Percentiles rank a stretch among this genome's conserved stretches.
These are phyloP conservation scores for Crepidodera aurea DNA, from an alignment of 2,888 invertebrate genomes.

Conservation along the genomic window DNA sequence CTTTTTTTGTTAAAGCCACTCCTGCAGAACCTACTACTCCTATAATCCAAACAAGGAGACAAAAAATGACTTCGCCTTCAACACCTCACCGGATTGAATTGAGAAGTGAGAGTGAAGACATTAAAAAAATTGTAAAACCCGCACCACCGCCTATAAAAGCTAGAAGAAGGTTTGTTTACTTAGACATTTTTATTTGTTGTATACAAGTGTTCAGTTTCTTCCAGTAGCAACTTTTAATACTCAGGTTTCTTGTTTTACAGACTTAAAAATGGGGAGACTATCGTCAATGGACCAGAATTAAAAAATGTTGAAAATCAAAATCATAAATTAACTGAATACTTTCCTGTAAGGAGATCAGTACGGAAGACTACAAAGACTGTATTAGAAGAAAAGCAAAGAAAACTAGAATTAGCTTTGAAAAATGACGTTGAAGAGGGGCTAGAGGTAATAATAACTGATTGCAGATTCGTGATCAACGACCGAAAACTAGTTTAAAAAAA, in stretches of 20 bases:
- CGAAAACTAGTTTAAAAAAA: too few relatives aligned
- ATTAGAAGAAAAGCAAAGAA: constrained; percentile 83
- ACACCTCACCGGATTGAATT: constrained; percentile 57
- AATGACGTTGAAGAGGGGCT: constrained; percentile 84
- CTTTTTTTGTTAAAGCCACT: constrained; percentile 23
- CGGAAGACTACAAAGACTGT: constrained; percentile 86
- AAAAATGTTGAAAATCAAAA: constrained; percentile 34
- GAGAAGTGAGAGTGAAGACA: constrained; percentile 42
- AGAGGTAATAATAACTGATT: constrained; percentile 74
- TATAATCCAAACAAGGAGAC: constrained; percentile 41
- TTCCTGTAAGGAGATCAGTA: constrained; percentile 86
- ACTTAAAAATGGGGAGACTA: constrained; percentile 26
- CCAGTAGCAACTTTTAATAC: too few relatives aligned
- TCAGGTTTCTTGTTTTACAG: too few relatives aligned
- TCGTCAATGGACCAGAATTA: not conserved
- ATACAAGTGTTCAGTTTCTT: not conserved
- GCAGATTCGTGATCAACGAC: too few relatives aligned
- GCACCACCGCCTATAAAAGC: constrained; percentile 38
- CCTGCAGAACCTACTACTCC: constrained; percentile 42
- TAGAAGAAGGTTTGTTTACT: constrained; percentile 40
- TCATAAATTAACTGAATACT: constrained; percentile 71
- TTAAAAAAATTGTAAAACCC: constrained; percentile 34
- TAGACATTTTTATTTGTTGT: not conserved
- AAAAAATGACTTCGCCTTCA: constrained; percentile 46
- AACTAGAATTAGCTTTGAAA: constrained; percentile 79